Evolutionary conservation across 2,113 vertebrate genomes (phyloP), one percentile per base, ranked within the genome.

Genomic region (Leptodactylus fuscus): DNA sequence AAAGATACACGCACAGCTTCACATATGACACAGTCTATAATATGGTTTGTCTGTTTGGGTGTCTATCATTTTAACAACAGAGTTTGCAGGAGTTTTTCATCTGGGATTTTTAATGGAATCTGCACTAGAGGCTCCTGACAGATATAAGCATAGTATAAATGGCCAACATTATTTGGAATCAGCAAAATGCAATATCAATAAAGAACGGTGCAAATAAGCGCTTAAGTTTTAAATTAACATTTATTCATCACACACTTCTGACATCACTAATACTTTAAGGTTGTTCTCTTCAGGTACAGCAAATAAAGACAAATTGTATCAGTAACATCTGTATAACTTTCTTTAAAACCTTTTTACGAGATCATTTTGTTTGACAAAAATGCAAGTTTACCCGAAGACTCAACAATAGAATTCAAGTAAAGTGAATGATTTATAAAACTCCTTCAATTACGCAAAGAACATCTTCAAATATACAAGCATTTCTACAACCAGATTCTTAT

Each of bases 361-460:
- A 79, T 38, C 77, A 62, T 36, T 36, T 62, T 44, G 12, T 18
- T 44, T 62, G 36, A 44, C 34, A 62, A 44, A 79, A 78, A 22
- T 34, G 15, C 87, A 38, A 87, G 85, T 77, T 90, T 89, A 88
- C 84, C 89, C 38, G 44, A 32, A 51, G 80, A 89, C 88, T 94
- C 91, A 36, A 36, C 91, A 91, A 92, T 8, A 92, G 93, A 93
- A 94, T 95, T 95, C 94, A 95, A 95, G 94, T 94, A 94, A 89
- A 87, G 89, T 92, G 88, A 92, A 88, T 87, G 76, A 74, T 70
- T 85, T 36, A 65, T 62, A 84, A 75, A 69, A 79, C 44, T 36
- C 49, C 5, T 32, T 67, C 12, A 48, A 46, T 62, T 27, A 27
- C 34, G 8, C 38, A 69, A 20, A 51, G 81, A 36, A 82, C 48